A percentile compares a stretch with the other conserved stretches of the same genome.
These are phyloP conservation scores for Passerina amoena DNA, from an alignment of 2,113 vertebrate genomes.

Conservation along the genomic window DNA sequence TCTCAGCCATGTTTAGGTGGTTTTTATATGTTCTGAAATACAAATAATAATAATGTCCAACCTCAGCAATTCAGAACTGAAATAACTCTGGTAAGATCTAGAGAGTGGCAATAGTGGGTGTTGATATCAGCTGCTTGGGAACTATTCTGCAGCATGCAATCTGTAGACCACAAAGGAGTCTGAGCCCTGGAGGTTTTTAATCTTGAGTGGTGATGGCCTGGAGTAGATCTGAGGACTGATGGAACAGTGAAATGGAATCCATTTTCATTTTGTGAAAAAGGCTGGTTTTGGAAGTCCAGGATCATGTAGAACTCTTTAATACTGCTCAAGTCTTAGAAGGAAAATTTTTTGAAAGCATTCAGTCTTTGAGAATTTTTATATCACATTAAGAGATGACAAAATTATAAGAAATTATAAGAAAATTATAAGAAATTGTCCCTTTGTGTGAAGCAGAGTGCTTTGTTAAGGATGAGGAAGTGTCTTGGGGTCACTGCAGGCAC, in stretches of 20 bases:
- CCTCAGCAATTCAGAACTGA: not conserved
- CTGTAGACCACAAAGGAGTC: not conserved
- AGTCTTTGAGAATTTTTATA: not conserved
- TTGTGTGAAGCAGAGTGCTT: not conserved
- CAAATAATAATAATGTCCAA: not conserved
- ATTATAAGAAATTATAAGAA: not conserved
- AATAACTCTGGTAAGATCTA: not conserved
- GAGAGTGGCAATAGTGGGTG: not conserved
- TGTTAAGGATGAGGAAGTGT: not conserved
- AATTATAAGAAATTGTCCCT: not conserved
- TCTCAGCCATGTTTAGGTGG: not conserved
- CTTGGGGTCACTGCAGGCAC: not conserved
- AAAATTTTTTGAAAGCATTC: not conserved
- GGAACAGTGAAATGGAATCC: not conserved
- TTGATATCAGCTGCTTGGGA: not conserved
- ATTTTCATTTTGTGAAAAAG: not conserved
- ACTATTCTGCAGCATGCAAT: not conserved
- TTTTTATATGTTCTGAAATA: not conserved
- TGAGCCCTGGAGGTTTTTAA: not conserved
- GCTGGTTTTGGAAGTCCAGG: accelerated
- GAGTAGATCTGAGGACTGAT: not conserved
- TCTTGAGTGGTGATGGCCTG: not conserved
- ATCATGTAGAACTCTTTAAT: not conserved
- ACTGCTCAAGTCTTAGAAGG: not conserved
- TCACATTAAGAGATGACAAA: not conserved